phyloP scores from a whole-genome alignment of 2,888 invertebrate species.

The Aromia moschata region DNA sequence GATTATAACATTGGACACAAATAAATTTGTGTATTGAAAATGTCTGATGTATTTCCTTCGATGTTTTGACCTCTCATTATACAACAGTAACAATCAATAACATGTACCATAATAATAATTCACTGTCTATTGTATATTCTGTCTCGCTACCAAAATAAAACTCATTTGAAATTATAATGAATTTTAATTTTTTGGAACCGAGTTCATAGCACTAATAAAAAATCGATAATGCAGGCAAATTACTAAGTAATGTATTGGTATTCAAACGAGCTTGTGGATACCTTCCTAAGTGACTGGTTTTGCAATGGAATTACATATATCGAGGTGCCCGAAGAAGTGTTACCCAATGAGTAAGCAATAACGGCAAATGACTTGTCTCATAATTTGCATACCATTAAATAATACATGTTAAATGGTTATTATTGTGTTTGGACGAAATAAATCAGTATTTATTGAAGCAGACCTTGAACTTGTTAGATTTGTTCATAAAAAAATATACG shows the following conservation, averaged over 20 bases:
- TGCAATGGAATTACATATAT: neutral
- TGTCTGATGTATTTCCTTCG: no score
- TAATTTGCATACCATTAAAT: no score
- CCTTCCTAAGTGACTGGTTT: neutral
- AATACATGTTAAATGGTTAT: no score
- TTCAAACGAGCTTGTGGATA: neutral
- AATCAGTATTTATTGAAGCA: neutral
- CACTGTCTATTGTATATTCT: neutral
- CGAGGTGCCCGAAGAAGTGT: neutral
- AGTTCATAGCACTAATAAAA: conserved; percentile 15
- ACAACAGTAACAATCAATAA: neutral
- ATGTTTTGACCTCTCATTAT: neutral
- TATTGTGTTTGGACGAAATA: neutral
- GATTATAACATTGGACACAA: no score
- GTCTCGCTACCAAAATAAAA: neutral
- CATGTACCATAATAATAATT: neutral
- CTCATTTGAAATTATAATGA: conserved; percentile 17
- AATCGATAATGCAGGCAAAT: conserved; percentile 5
- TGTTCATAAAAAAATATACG: no score
- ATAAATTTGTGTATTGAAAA: no score
- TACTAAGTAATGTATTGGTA: conserved; percentile 11
- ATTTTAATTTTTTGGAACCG: conserved; percentile 8
- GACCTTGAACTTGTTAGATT: neutral
- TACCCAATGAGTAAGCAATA: no score
- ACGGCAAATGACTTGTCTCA: no score